Evolutionary conservation across 2,888 invertebrate species (phyloP), one percentile per base, ranked within the genome.

Genomic region (Drosophila mulleri): DNA sequence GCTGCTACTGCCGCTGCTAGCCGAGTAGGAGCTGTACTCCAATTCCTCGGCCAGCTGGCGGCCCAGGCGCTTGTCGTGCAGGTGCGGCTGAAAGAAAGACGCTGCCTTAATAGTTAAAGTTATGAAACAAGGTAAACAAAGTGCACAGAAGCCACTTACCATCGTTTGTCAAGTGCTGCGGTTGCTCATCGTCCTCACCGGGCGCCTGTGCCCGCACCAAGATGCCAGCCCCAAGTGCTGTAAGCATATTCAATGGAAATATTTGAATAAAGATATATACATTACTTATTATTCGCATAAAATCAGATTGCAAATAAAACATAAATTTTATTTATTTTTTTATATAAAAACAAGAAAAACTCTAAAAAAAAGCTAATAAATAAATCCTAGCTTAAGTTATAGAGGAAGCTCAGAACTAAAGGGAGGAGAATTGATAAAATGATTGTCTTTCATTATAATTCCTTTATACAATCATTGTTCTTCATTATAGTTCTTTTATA

Each of bases 91-190:
- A 88, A 92, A 92, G 86, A 91, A 91, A 92, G 92, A 92, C 90
- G 92, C 92, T 93, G 91, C 92, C 92, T 92, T 93, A 91, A 92
- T 91, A 91, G 92, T 87, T 88, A 81, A 89, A 81, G 83, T 84
- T 82, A 77, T 84, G 83, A 83, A 80, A 78, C 82, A 78, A 72
- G 62, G 71, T 52, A 72, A 67, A 68, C 61, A 23, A 69, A 54
- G 54, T 70, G 23, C 78, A 69, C 44, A n/a, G 48, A 67, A 35
- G 26, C 2, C 56, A 88, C 90, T 89, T 90, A 91, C 91, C 91
- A 68, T 91, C 90, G 64, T 91, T 91, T 14, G 81, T 89, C 67
- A 91, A 58, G 67, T 91, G 91, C 6, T 62, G 68, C 0, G 91
- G 91, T 66, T 89, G 87, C 32, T 91, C 89, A 45, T 86, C 83